Evolutionary conservation across 2,797 vertebrate species (phyloP), one percentile per base, ranked within the genome.

Genomic region (Petrocephalus sullivani): DNA sequence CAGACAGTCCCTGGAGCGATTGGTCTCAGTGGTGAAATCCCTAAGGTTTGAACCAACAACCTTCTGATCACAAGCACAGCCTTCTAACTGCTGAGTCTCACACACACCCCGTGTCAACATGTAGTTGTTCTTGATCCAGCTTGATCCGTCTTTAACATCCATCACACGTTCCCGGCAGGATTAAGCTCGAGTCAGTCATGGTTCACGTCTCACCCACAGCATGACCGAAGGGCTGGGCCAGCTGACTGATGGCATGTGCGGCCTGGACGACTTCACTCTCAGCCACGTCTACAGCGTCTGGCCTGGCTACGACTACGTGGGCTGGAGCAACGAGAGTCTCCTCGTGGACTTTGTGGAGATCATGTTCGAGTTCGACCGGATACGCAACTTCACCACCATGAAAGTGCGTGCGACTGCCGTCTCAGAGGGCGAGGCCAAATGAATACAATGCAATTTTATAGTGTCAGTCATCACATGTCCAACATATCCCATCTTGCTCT

Each of bases 141-240:
- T 71, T 71, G 23, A 10, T 33, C 12, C 33, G 28, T 37, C 28
- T 71, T 71, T 23, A 71, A 67, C 23, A 16, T 37, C 12, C 64
- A 37, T 71, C 23, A 67, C 33, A 67, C 21, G 8, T 10, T 64
- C 61, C 61, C 23, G 12, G 12, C 64, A 16, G 14, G 28, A 71
- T 14, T 71, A 71, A 37, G 64, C 64, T 71, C 64, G 33, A 71
- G 64, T 67, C 23, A 21, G 10, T 19, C 0, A 0, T 78, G 37
- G 88, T 3, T 92, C 78, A 87, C 51, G n/a, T 67, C 60, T 89
- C 33, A 2, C 46, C 87, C 12, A 3, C 94, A 99, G 98, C 92
- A 99, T 99, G 98, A 98, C 97, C 0, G 98, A 99, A 91, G 98
- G 98, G 1, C 93, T 99, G 91, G 98, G 98, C n/a, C 98, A 99